Evolutionary conservation across 1,140 invertebrate species (phyloP), one percentile per base, ranked within the genome.

Genomic region (Neodiprion pinetum): DNA sequence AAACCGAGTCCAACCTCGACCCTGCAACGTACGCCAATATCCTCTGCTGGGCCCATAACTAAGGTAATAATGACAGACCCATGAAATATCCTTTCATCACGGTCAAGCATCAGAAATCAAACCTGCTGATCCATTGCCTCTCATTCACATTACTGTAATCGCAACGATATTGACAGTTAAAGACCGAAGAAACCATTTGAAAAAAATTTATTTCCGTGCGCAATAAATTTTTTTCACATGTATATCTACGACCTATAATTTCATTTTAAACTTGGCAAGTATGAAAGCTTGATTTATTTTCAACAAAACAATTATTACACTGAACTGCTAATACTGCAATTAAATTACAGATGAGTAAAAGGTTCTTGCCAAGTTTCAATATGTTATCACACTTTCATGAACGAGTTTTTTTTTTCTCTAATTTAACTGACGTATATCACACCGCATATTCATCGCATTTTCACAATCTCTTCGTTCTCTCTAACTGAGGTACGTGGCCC

Each of bases 1-100:
- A 95, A 95, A 85, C 93, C 94, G 86, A 94, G 93, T 83, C 92
- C 92, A 76, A 94, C 93, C 85, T 92, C 91, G 75, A 92, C 92
- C 80, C 90, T 93, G 83, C 92, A 91, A 81, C 90, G 91, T 81
- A 90, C 91, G 80, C 90, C 87, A 87, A 90, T 92, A 75, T 90
- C 92, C 79, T 90, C 90, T 79, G 91, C 94, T 80, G 96, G 96
- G 90, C 96, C 96, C 73, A 97, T 98, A 85, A 97, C 95, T 28
- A 98, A 98, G 96, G 96, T 98, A 94, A 88, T 67, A 72, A 65
- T 61, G 53, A 61, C 53, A 61, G 53, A 61, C 53, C 53, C 53
- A 17, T 14, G n/a, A 5, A 61, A 61, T 61, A 61, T 61, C 53
- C 11, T 61, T 61, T 61, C 17, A 21, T 48, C 65, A 47, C 53